These are phyloP conservation scores for Peromyscus leucopus DNA, from an alignment of 2,113 vertebrate species.

Conservation along the genomic window DNA sequence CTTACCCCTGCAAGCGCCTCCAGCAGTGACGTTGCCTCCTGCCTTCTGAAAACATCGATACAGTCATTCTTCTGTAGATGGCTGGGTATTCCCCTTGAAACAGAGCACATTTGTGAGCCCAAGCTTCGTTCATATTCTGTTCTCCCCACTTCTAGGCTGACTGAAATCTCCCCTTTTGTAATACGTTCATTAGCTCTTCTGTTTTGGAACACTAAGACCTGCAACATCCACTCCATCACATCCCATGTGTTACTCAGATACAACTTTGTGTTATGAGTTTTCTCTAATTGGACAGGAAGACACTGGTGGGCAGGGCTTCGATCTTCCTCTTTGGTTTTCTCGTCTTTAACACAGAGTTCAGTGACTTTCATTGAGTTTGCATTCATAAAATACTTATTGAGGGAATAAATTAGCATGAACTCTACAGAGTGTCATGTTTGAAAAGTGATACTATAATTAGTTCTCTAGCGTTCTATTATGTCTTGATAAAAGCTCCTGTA, in stretches of 20 bases:
- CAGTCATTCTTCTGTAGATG: background rate
- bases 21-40: background rate
- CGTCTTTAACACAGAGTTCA: conserved; percentile 19
- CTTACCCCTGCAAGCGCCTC: background rate
- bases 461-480: conserved; percentile 76
- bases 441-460: conserved; percentile 79
- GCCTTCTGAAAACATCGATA: background rate
- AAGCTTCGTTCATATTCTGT: background rate
- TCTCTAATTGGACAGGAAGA: conserved; percentile 47
- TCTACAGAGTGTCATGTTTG: conserved; percentile 74
- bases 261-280: background rate
- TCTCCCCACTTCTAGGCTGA: background rate
- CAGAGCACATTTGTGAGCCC: background rate
- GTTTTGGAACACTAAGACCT: background rate
- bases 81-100: background rate
- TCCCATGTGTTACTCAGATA: background rate
- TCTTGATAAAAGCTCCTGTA: conserved; percentile 70
- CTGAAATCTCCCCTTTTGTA: background rate
- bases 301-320: conserved; percentile 39
- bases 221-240: background rate
- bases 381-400: conserved; percentile 64
- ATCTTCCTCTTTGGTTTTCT: conserved; percentile 40
- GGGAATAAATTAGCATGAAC: conserved; percentile 72
- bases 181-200: background rate
- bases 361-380: conserved; percentile 53